Percentiles rank a stretch among this genome's conserved stretches.
These are phyloP conservation scores for Habropoda laboriosa DNA, from an alignment of 1,140 invertebrate species.

Conservation along the genomic window DNA sequence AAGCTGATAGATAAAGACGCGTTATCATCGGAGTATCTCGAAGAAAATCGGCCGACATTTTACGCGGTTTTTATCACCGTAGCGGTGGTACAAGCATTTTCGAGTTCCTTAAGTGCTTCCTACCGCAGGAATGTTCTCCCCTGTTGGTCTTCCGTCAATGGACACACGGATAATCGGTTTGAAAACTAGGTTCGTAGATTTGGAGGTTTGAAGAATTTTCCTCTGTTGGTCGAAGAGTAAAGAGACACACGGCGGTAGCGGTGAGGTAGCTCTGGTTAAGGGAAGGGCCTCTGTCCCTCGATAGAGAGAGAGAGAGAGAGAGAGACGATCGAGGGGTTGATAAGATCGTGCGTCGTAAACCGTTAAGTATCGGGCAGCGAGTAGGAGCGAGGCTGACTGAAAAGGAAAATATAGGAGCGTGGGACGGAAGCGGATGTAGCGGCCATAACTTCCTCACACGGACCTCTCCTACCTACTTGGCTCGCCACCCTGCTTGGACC, in stretches of 20 bases:
- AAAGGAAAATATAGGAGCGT: constrained; percentile 67
- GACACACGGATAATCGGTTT: constrained; percentile 27
- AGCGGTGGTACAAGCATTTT: background rate
- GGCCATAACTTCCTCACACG: constrained; percentile 68
- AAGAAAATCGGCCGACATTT: constrained; percentile 23
- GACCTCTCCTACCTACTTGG: background rate
- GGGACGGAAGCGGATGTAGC: constrained; percentile 78
- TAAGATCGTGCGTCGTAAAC: constrained; percentile 76
- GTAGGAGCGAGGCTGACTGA: constrained; percentile 51
- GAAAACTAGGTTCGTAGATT: constrained; percentile 32
- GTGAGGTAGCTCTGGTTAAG: background rate
- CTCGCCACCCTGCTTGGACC: constrained; percentile 44
- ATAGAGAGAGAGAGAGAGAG: constrained; percentile 33
- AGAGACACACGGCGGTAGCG: background rate
- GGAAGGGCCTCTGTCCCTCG: too few relatives aligned
- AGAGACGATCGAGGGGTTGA: constrained; percentile 55
- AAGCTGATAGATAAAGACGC: background rate
- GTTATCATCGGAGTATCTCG: constrained; percentile 5
- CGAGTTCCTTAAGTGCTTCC: constrained; percentile 16
- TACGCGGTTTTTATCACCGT: constrained; percentile 41
- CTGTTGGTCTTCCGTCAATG: background rate
- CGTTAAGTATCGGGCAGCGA: constrained; percentile 71
- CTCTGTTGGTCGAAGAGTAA: background rate
- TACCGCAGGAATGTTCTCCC: constrained; percentile 15
- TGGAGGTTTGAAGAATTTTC: constrained; percentile 27